Percentiles rank a stretch among this genome's conserved stretches.
Conservation (phyloP, 1,140 invertebrate genomes). For the Drosophila pachea region DNA sequence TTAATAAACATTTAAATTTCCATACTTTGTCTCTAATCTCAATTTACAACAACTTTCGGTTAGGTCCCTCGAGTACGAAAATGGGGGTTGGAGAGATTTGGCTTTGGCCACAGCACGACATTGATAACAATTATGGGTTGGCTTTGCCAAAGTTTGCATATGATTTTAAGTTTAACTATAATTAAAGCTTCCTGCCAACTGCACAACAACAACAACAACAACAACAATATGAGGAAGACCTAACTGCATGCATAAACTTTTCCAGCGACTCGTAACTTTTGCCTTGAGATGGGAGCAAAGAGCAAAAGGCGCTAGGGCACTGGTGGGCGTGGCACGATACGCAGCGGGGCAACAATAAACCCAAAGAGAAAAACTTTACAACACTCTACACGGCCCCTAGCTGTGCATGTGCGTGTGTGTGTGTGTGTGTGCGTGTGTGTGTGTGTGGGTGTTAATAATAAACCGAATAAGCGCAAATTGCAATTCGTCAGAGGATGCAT, state of each 20-base stretch:
- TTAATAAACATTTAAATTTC: too few species aligned
- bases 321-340: background rate
- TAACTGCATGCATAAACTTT: slow-evolving; percentile 54
- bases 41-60: background rate
- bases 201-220: slow-evolving; percentile 40
- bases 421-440: slow-evolving; percentile 1
- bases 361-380: slow-evolving; percentile 61
- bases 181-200: slow-evolving; percentile 68
- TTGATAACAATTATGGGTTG: slow-evolving; percentile 65
- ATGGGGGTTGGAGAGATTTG: slow-evolving; percentile 6
- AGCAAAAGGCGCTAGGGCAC: slow-evolving; percentile 9
- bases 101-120: slow-evolving; percentile 35
- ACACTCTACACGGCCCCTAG: background rate
- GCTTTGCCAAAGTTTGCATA: slow-evolving; percentile 59
- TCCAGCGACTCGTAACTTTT: slow-evolving; percentile 69
- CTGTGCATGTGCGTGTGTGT: slow-evolving; percentile 3
- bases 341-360: slow-evolving; percentile 39
- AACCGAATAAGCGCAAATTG: slow-evolving; percentile 54
- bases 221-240: slow-evolving; percentile 20
- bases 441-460: slow-evolving; percentile 62
- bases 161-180: slow-evolving; percentile 75
- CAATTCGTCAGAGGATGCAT: background rate
- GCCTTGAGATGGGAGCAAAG: slow-evolving; percentile 66
- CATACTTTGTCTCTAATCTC: background rate
- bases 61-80: too few species aligned